Percentiles rank a stretch among this genome's conserved stretches.
Evolutionary conservation across 2,113 vertebrate genomes (phyloP).

Genomic region (Leucopternis melanops): DNA sequence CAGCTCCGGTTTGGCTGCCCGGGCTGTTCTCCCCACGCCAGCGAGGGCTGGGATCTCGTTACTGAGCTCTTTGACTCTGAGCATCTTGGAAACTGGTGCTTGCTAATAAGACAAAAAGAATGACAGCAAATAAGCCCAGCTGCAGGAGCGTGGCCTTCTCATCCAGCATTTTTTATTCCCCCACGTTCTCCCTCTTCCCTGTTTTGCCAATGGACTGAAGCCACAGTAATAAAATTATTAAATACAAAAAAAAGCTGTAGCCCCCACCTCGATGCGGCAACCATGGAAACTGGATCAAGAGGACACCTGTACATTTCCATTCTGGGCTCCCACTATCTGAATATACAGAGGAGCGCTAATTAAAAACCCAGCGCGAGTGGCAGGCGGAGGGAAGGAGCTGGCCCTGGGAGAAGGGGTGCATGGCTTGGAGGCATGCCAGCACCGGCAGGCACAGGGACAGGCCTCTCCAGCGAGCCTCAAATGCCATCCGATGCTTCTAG

Average conservation of each 20-base stretch:
- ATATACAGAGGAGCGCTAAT: conserved; percentile 52
- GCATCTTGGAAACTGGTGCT: neutral
- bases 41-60: neutral
- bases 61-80: neutral
- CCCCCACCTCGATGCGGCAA: conserved; percentile 39
- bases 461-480: neutral
- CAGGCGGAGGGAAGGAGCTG: neutral
- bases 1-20: rapidly evolving
- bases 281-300: conserved; percentile 68
- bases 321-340: neutral
- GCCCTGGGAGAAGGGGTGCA: neutral
- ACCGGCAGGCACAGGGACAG: neutral
- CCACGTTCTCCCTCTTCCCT: neutral
- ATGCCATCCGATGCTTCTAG: neutral
- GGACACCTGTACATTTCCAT: conserved; percentile 70
- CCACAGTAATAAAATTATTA: conserved; percentile 29
- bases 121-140: conserved; percentile 23
- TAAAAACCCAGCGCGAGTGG: neutral
- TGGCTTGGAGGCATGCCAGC: neutral
- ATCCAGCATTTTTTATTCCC: conserved; percentile 25
- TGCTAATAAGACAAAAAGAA: conserved; percentile 33
- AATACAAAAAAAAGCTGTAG: neutral
- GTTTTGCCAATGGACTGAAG: neutral
- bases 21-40: neutral
- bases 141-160: neutral